Conservation (phyloP, 2,797 vertebrate species). For the Pangasius mekongensis region DNA sequence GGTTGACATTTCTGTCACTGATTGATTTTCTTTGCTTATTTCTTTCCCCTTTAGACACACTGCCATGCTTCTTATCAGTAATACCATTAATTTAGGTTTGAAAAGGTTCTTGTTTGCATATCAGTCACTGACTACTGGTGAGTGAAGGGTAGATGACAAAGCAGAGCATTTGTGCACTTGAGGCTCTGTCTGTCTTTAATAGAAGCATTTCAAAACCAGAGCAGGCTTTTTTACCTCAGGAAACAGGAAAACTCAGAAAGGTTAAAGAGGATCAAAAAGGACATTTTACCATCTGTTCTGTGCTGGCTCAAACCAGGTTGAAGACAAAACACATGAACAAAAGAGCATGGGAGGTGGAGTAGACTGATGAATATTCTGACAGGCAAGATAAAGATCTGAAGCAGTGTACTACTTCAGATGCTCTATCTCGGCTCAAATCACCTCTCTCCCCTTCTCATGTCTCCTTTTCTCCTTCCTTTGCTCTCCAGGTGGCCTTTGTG, state of each 20-base stretch:
- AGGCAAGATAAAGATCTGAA: slow-evolving; percentile 31
- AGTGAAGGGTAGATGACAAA: slow-evolving; percentile 23
- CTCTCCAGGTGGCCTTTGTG: slow-evolving; percentile 59
- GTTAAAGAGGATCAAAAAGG: slow-evolving; percentile 51
- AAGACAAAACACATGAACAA: slow-evolving; percentile 49
- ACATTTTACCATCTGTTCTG: slow-evolving; percentile 43
- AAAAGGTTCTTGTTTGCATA: slow-evolving; percentile 32
- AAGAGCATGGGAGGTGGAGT: slow-evolving; percentile 20
- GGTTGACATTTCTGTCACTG: slow-evolving; percentile 27
- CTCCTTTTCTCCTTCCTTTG: slow-evolving; percentile 18
- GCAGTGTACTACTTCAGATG: slow-evolving; percentile 20
- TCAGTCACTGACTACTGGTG: slow-evolving; percentile 8
- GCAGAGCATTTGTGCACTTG: slow-evolving; percentile 38
- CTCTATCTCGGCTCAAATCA: slow-evolving; percentile 9
- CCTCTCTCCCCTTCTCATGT: slow-evolving; percentile 18
- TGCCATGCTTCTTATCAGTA: slow-evolving; percentile 31
- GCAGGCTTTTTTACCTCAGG: slow-evolving; percentile 50
- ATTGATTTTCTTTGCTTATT: slow-evolving; percentile 20
- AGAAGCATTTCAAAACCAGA: slow-evolving; percentile 29
- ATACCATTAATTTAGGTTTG: slow-evolving; percentile 4
- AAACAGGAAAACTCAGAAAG: slow-evolving; percentile 43
- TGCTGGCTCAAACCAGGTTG: slow-evolving; percentile 33
- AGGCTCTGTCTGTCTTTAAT: slow-evolving; percentile 12
- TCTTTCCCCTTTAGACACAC: slow-evolving; percentile 4
- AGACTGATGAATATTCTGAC: slow-evolving; percentile 30